These are phyloP conservation scores for Phalera bucephala DNA, from an alignment of 2,888 invertebrate genomes.

Conservation along the genomic window DNA sequence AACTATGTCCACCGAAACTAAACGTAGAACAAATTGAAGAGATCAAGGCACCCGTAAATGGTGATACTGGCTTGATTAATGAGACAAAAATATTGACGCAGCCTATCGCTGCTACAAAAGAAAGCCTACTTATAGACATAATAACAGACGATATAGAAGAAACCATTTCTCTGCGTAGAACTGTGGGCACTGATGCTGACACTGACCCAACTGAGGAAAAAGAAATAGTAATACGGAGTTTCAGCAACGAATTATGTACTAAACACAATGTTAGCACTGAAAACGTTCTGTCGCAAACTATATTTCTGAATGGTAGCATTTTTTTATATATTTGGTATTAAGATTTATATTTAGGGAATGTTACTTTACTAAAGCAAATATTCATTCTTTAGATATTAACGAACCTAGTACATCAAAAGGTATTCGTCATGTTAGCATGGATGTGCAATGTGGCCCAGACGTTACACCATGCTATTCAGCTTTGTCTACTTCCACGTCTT, in stretches of 20 bases:
- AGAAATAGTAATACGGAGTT: conserved; percentile 38
- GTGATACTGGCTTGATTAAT: not conserved
- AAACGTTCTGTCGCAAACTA: conserved; percentile 49
- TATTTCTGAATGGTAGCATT: conserved; percentile 63
- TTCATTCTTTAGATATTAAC: conserved; percentile 57
- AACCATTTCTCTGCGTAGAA: conserved; percentile 51
- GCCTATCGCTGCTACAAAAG: conserved; percentile 45
- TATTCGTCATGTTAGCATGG: conserved; percentile 60
- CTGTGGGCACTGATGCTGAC: conserved; percentile 53
- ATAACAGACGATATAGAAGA: conserved; percentile 53
- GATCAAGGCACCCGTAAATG: not conserved
- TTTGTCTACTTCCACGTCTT: conserved; percentile 50
- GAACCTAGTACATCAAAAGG: conserved; percentile 79
- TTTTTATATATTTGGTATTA: conserved; percentile 1
- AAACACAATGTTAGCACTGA: conserved; percentile 38
- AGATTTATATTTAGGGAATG: not conserved
- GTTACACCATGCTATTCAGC: conserved; percentile 31
- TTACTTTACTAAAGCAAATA: not conserved
- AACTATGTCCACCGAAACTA: conserved; percentile 46
- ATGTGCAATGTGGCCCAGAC: conserved; percentile 74
- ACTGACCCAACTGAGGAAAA: conserved; percentile 30
- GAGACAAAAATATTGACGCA: conserved; percentile 3
- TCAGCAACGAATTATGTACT: conserved; percentile 40
- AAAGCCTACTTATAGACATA: conserved; percentile 54
- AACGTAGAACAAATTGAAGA: conserved; percentile 18